These are phyloP conservation scores for Miichthys miiuy DNA, from an alignment of 2,797 vertebrate species.

Conservation along the genomic window DNA sequence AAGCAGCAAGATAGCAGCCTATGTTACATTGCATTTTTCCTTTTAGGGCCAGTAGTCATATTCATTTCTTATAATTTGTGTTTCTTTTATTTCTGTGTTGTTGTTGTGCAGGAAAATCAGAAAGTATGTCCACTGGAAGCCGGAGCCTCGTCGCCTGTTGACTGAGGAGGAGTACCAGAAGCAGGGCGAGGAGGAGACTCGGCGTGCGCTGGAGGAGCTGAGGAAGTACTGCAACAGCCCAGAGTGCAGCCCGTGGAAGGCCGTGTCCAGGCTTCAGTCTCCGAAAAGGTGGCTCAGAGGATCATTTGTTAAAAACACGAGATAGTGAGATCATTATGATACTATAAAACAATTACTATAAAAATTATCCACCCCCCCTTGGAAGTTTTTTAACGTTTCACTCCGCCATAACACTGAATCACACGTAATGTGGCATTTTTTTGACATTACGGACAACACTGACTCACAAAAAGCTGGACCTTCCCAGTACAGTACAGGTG, in stretches of 20 bases:
- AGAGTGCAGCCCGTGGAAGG: conserved; percentile 91
- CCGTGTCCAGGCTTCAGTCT: conserved; percentile 91
- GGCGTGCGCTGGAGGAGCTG: conserved; percentile 90
- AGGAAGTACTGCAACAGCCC: conserved; percentile 91
- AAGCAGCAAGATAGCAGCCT: background rate
- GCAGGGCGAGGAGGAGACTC: conserved; percentile 92
- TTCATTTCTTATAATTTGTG: background rate
- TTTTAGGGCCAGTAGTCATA: background rate
- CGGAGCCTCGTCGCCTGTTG: conserved; percentile 88
- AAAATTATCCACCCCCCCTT: background rate
- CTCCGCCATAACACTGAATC: background rate
- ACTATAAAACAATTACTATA: no score
- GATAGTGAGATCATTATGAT: no score
- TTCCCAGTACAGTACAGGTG: background rate
- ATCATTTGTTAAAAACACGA: background rate
- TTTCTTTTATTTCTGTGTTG: background rate
- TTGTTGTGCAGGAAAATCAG: conserved; percentile 82
- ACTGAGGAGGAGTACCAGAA: conserved; percentile 93
- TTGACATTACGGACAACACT: background rate
- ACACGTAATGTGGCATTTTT: background rate
- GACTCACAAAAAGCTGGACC: background rate
- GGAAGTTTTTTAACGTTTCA: background rate
- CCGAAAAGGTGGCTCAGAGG: conserved; percentile 89
- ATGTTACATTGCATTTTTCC: background rate
- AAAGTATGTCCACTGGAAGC: conserved; percentile 74